These are phyloP conservation scores for Agapetus fuscipes DNA, from an alignment of 2,888 invertebrate species.

Conservation along the genomic window DNA sequence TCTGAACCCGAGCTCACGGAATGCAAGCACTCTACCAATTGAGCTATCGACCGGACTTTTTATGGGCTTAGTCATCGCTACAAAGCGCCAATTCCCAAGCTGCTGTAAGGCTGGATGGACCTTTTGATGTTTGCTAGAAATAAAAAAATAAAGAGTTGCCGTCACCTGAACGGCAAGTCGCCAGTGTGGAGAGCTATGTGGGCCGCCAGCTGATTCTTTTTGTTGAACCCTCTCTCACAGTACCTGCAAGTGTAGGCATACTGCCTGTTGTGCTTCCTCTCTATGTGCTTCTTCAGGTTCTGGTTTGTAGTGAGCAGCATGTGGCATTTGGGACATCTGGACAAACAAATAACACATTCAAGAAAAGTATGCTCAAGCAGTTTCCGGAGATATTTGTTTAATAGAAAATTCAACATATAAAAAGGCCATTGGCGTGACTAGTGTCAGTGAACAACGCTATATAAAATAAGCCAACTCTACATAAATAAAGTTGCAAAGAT, in stretches of 20 bases:
- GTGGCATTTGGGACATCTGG: conserved; percentile 12
- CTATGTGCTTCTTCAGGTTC: conserved; percentile 14
- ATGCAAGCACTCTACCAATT: no score
- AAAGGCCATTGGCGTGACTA: no score
- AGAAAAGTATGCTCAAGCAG: not conserved
- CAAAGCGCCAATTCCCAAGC: no score
- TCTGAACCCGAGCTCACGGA: no score
- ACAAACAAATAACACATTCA: conserved; percentile 1
- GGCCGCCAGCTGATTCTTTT: conserved; percentile 11
- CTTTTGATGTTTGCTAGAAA: no score
- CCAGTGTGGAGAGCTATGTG: conserved; percentile 17
- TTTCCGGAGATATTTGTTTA: not conserved
- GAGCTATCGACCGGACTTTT: no score
- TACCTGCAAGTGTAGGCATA: conserved; percentile 11
- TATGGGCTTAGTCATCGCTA: no score
- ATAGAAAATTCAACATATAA: no score
- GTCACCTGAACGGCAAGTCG: conserved; percentile 13
- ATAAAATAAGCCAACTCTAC: no score
- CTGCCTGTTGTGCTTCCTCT: conserved; percentile 9
- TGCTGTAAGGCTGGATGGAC: no score
- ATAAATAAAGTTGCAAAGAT: no score
- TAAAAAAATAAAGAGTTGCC: not conserved
- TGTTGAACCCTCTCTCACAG: conserved; percentile 13
- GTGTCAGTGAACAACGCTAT: no score
- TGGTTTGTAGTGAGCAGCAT: conserved; percentile 9